Evolutionary conservation across 2,888 invertebrate genomes (phyloP).

Genomic region (Pyrgus malvae): DNA sequence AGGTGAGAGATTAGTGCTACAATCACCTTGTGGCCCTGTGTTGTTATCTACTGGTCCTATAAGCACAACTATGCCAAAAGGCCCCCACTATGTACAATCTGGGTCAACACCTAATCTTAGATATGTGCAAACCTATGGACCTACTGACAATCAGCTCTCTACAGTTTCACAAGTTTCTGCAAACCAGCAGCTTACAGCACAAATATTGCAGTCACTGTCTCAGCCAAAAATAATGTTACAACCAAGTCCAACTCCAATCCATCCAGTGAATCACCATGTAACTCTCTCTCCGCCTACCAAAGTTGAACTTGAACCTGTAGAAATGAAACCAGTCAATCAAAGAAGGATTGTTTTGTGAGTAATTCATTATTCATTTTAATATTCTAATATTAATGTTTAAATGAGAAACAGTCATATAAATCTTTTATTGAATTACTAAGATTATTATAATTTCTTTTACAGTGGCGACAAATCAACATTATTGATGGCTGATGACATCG

Average conservation of each 20-base stretch:
- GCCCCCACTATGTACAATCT: slow-evolving; percentile 75
- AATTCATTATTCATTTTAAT: background rate
- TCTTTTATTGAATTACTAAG: background rate
- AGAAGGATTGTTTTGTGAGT: slow-evolving; percentile 75
- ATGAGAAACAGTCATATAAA: too few species aligned
- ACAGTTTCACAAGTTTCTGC: slow-evolving; percentile 78
- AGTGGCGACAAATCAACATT: slow-evolving; percentile 76
- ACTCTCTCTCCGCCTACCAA: slow-evolving; percentile 38
- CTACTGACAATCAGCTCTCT: slow-evolving; percentile 60
- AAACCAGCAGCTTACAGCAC: slow-evolving; percentile 83
- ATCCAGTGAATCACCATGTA: slow-evolving; percentile 41
- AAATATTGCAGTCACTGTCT: slow-evolving; percentile 82
- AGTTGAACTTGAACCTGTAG: slow-evolving; percentile 50
- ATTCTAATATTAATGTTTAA: background rate
- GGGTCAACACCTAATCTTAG: slow-evolving; percentile 71
- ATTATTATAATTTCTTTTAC: slow-evolving; percentile 40
- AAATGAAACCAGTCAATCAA: slow-evolving; percentile 59
- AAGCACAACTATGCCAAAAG: slow-evolving; percentile 64
- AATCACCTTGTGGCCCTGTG: slow-evolving; percentile 72
- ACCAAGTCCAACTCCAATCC: slow-evolving; percentile 47
- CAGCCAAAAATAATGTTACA: slow-evolving; percentile 71
- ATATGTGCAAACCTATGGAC: slow-evolving; percentile 69
- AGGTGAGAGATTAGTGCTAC: slow-evolving; percentile 68
- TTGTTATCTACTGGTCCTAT: slow-evolving; percentile 69
- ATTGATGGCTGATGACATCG: slow-evolving; percentile 73